Evolutionary conservation across 2,113 vertebrate genomes (phyloP).

Genomic region (Chascanopsetta lugubris): DNA sequence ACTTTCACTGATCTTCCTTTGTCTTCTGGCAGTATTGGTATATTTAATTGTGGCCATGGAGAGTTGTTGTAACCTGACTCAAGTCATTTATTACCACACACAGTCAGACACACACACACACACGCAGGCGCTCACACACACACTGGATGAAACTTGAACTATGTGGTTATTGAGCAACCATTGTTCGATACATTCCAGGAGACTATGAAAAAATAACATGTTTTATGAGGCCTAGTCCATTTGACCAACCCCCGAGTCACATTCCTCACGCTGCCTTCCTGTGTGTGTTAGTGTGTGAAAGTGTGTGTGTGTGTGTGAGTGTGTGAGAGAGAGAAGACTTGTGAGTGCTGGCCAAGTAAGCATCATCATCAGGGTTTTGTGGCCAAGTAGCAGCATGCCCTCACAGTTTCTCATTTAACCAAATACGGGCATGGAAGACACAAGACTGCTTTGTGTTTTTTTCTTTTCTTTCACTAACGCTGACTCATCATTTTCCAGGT

Average conservation of each 20-base stretch:
- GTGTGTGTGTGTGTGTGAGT: neutral
- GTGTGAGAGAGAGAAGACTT: slow-evolving; percentile 22
- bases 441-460: slow-evolving; percentile 11
- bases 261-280: slow-evolving; percentile 35
- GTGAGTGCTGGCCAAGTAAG: slow-evolving; percentile 32
- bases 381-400: slow-evolving; percentile 60
- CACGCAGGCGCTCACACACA: too few relatives aligned
- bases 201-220: neutral
- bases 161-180: neutral
- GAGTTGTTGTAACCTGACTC: neutral
- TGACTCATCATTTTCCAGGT: slow-evolving; percentile 15
- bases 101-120: too few relatives aligned
- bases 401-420: slow-evolving; percentile 16
- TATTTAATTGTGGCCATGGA: neutral
- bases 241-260: slow-evolving; percentile 3
- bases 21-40: neutral
- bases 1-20: neutral
- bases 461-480: neutral
- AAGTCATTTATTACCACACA: neutral
- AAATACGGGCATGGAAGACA: slow-evolving; percentile 36
- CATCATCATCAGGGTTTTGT: slow-evolving; percentile 39
- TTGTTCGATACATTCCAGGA: slow-evolving; percentile 17
- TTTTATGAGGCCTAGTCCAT: slow-evolving; percentile 4
- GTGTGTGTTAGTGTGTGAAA: slow-evolving; percentile 1
- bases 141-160: neutral